Conservation (phyloP, 2,888 invertebrate species). For the Dorcus hopei region DNA sequence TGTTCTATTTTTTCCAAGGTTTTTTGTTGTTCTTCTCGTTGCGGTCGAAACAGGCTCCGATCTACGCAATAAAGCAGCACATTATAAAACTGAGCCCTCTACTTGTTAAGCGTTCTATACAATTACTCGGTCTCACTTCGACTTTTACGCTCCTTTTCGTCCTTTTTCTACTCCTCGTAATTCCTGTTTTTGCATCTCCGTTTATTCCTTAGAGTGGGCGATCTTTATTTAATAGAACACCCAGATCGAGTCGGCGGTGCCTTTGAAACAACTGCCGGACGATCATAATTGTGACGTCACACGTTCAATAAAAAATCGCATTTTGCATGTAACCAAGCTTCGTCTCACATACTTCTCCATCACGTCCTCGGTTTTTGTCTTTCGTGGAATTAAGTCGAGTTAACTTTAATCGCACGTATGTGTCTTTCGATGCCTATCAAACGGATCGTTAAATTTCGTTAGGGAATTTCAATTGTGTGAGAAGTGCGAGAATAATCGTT, state of each 20-base stretch:
- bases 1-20: slow-evolving; percentile 9
- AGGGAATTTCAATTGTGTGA: too few relatives aligned
- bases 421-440: too few relatives aligned
- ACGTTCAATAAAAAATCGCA: too few relatives aligned
- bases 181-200: too few relatives aligned
- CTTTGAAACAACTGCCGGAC: slow-evolving; percentile 46
- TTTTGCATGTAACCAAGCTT: not conserved
- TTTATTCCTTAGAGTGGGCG: slow-evolving; percentile 36
- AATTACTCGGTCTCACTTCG: slow-evolving; percentile 36
- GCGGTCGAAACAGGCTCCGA: not conserved
- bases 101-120: slow-evolving; percentile 42
- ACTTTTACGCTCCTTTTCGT: too few relatives aligned
- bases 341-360: too few relatives aligned
- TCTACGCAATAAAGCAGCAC: slow-evolving; percentile 16
- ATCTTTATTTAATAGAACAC: slow-evolving; percentile 48
- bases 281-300: slow-evolving; percentile 41
- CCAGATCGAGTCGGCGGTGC: slow-evolving; percentile 48
- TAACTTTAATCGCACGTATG: too few relatives aligned
- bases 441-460: too few relatives aligned
- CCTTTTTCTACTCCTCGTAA: too few relatives aligned
- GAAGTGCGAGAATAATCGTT: too few relatives aligned
- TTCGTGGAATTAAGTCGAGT: too few relatives aligned
- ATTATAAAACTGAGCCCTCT: slow-evolving; percentile 37
- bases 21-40: not conserved
- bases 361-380: too few relatives aligned